Percentiles rank a stretch among this genome's conserved stretches.
Conservation (phyloP, 2,888 invertebrate species). For the Tanypteryx hageni region DNA sequence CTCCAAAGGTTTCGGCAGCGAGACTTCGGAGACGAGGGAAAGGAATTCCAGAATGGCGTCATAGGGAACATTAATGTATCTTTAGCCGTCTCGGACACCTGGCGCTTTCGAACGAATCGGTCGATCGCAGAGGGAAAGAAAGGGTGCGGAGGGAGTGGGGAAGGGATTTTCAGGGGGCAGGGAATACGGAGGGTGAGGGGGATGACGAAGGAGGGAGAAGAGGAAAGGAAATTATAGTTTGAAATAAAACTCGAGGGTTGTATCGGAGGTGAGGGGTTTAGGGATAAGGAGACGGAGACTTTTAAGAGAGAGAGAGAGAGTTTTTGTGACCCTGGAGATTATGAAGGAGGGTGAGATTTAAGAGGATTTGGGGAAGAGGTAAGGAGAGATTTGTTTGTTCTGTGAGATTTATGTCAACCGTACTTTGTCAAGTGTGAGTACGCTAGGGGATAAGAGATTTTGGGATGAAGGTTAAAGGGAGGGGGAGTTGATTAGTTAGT, state of each 20-base stretch:
- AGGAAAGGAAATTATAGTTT: neutral
- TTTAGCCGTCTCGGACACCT: neutral
- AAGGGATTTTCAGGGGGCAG: neutral
- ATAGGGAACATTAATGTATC: neutral
- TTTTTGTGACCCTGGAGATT: slow-evolving; percentile 17
- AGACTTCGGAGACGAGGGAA: neutral
- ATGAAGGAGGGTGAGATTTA: slow-evolving; percentile 24
- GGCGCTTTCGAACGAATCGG: slow-evolving; percentile 3
- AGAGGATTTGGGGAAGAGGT: slow-evolving; percentile 6
- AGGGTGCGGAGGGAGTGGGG: neutral
- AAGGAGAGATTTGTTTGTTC: slow-evolving; percentile 45
- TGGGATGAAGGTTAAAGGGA: neutral
- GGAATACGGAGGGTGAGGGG: neutral
- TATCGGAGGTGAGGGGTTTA: neutral
- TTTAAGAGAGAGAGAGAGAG: neutral
- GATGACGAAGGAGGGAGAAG: neutral
- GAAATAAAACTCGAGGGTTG: neutral
- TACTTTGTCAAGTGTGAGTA: neutral
- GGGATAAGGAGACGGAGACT: too few species aligned
- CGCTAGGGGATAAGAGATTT: neutral
- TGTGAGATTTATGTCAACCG: neutral
- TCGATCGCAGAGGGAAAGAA: neutral
- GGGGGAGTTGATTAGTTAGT: neutral
- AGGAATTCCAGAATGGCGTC: neutral
- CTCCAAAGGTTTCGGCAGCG: neutral